Evolutionary conservation across 2,797 vertebrate species (phyloP).

Genomic region (Cercopithecus hamlyni): DNA sequence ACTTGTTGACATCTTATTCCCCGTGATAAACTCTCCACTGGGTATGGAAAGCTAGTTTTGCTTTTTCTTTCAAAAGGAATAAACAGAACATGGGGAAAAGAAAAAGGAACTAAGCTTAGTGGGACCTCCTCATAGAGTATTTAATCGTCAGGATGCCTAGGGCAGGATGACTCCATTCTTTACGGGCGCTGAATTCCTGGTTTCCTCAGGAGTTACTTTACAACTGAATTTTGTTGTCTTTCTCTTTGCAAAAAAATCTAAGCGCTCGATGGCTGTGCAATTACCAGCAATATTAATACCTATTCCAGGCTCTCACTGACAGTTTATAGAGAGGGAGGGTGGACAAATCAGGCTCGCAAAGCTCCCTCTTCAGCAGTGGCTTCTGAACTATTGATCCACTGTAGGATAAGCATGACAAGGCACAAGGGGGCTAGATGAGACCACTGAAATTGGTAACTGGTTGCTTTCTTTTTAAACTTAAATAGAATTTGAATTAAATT

Average conservation of each 20-base stretch:
- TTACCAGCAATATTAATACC: background rate
- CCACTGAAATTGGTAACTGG: background rate
- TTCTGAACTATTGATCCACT: background rate
- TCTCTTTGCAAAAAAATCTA: background rate
- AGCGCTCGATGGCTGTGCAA: background rate
- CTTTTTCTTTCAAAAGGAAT: slow-evolving; percentile 14
- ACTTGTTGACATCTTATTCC: slow-evolving; percentile 44
- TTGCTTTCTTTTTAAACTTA: background rate
- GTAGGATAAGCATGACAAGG: background rate
- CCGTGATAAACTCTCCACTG: background rate
- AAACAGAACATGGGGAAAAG: background rate
- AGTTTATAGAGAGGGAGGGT: background rate
- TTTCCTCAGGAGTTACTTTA: background rate
- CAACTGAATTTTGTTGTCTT: background rate
- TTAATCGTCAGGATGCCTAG: background rate
- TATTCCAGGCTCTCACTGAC: background rate
- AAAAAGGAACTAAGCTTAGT: background rate
- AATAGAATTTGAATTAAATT: background rate
- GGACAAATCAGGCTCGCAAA: background rate
- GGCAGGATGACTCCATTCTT: background rate
- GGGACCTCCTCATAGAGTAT: background rate
- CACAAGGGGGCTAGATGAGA: background rate
- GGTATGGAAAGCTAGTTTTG: background rate
- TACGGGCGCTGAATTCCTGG: background rate
- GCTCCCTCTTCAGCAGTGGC: background rate